phyloP scores from a whole-genome alignment of 2,888 invertebrate species.

The Graphium colonna region DNA sequence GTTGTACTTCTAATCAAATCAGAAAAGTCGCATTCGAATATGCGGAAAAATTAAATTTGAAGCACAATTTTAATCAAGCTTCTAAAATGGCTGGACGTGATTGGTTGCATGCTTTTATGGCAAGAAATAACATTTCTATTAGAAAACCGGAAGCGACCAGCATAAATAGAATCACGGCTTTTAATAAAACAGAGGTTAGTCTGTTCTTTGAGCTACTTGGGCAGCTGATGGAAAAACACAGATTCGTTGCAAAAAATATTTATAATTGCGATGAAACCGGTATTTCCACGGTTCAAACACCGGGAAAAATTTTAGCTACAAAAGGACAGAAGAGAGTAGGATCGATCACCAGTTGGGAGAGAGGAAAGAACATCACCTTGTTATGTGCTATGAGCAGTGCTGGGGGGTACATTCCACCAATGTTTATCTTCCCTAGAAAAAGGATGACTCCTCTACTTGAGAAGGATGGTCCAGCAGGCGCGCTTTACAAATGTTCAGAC shows the following conservation, averaged over 20 bases:
- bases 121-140: slow-evolving; percentile 29
- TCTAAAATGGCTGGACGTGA: slow-evolving; percentile 33
- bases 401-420: slow-evolving; percentile 53
- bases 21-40: slow-evolving; percentile 6
- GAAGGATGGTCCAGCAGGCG: slow-evolving; percentile 49
- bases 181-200: too few relatives aligned
- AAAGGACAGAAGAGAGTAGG: slow-evolving; percentile 56
- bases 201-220: slow-evolving; percentile 33
- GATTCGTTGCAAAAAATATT: too few relatives aligned
- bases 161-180: slow-evolving; percentile 34
- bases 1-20: slow-evolving; percentile 18
- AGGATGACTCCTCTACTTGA: slow-evolving; percentile 48
- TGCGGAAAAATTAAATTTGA: slow-evolving; percentile 21
- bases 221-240: slow-evolving; percentile 33
- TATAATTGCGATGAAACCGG: too few relatives aligned
- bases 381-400: slow-evolving; percentile 51
- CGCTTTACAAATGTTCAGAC: slow-evolving; percentile 34
- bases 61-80: slow-evolving; percentile 28
- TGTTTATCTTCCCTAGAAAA: slow-evolving; percentile 67
- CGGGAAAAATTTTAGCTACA: slow-evolving; percentile 47
- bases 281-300: slow-evolving; percentile 49
- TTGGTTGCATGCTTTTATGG: slow-evolving; percentile 32
- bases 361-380: slow-evolving; percentile 52
- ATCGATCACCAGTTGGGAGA: slow-evolving; percentile 49
- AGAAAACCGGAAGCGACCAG: slow-evolving; percentile 37